Evolutionary conservation across 2,888 invertebrate genomes (phyloP).

Genomic region (Colletes collaris): DNA sequence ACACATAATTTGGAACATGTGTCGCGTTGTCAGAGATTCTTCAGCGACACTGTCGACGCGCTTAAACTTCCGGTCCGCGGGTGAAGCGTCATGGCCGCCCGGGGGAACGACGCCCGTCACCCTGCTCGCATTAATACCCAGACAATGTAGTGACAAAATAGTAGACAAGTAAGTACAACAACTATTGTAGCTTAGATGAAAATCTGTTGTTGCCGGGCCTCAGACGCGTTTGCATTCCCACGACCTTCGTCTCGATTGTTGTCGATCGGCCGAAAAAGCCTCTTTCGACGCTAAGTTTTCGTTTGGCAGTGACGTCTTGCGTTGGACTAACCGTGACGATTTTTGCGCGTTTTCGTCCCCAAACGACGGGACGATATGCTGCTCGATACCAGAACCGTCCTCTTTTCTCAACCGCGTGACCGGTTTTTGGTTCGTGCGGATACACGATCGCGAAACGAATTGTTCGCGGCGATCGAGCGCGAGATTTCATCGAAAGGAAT

Average conservation of each 20-base stretch:
- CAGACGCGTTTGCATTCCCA: conserved; percentile 65
- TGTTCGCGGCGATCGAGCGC: no score
- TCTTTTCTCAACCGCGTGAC: no score
- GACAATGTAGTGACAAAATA: conserved; percentile 75
- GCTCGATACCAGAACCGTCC: no score
- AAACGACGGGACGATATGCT: neutral
- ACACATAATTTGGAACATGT: neutral
- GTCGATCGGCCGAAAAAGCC: conserved; percentile 16
- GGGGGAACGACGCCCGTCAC: conserved; percentile 61
- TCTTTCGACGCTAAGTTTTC: conserved; percentile 26
- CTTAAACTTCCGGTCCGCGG: neutral
- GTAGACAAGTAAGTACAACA: conserved; percentile 82
- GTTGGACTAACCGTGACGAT: conserved; percentile 35
- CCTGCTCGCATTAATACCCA: conserved; percentile 66
- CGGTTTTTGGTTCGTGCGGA: no score
- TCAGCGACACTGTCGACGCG: neutral
- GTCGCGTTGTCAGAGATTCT: no score
- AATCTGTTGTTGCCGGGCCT: conserved; percentile 79
- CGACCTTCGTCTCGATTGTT: neutral
- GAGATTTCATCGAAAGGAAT: no score
- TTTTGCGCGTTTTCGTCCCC: conserved; percentile 7
- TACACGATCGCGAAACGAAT: no score
- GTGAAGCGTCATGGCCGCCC: neutral
- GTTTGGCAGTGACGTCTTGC: conserved; percentile 66
- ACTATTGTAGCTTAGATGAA: conserved; percentile 82